A percentile compares a stretch with the other conserved stretches of the same genome.
Conservation (phyloP, 2,113 vertebrate genomes). For the Raja brachyura region DNA sequence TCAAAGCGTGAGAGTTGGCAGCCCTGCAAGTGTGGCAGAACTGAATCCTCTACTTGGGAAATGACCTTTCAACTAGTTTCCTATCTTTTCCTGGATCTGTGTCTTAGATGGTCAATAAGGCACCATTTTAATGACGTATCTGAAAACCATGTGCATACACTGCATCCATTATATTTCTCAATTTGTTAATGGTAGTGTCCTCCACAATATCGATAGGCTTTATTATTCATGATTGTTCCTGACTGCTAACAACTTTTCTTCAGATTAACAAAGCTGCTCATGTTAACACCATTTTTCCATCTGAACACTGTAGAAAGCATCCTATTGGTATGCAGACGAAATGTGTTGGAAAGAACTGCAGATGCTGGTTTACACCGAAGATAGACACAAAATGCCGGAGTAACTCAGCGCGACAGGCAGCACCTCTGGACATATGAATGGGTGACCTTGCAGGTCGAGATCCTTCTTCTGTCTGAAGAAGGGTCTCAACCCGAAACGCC, state of each 20-base stretch:
- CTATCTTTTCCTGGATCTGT: not conserved
- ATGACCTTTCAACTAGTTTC: not conserved
- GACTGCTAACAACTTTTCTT: not conserved
- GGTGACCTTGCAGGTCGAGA: too few relatives aligned
- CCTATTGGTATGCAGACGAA: too few relatives aligned
- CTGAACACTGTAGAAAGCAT: not conserved
- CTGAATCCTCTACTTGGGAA: not conserved
- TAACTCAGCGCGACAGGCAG: too few relatives aligned
- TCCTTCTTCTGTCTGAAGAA: too few relatives aligned
- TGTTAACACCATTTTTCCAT: not conserved
- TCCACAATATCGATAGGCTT: not conserved
- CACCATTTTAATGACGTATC: not conserved
- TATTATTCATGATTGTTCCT: not conserved
- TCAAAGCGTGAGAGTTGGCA: too few relatives aligned
- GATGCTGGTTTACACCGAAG: too few relatives aligned
- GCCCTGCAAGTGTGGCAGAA: not conserved
- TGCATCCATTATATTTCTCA: not conserved
- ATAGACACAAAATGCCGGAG: too few relatives aligned
- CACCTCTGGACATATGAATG: too few relatives aligned
- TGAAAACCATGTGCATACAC: not conserved
- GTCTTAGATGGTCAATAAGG: not conserved
- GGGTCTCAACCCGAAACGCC: too few relatives aligned
- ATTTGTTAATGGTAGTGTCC: not conserved
- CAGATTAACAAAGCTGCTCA: not conserved
- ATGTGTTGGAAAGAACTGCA: too few relatives aligned